Evolutionary conservation across 2,888 invertebrate genomes (phyloP).

Genomic region (Rhamphomyia laevipes): DNA sequence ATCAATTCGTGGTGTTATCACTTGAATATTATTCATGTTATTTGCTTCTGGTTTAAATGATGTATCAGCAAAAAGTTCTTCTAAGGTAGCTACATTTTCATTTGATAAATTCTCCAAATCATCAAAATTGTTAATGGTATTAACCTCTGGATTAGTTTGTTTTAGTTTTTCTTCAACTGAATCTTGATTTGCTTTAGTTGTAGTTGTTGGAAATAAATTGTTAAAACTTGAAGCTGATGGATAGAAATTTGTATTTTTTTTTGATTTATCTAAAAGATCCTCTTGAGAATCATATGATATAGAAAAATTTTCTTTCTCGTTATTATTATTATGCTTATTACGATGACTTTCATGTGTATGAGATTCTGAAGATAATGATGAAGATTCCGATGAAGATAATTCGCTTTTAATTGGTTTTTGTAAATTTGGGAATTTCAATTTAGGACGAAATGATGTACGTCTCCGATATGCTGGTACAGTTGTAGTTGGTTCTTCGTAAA

Average conservation of each 20-base stretch:
- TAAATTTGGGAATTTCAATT: too few species aligned
- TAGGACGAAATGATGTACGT: too few species aligned
- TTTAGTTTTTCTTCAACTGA: constrained; percentile 33
- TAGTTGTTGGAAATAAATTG: too few species aligned
- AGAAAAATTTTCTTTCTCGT: too few species aligned
- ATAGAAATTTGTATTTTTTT: too few species aligned
- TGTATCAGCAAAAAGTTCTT: constrained; percentile 14
- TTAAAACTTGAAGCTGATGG: too few species aligned
- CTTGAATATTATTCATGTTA: constrained; percentile 17
- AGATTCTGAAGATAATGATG: constrained; percentile 24
- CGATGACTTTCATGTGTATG: constrained; percentile 27
- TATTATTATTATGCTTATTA: too few species aligned
- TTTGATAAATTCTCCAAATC: constrained; percentile 24
- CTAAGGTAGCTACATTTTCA: constrained; percentile 20
- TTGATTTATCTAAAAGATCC: too few species aligned
- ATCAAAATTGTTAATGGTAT: constrained; percentile 27
- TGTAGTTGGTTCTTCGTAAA: background rate
- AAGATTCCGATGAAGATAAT: constrained; percentile 2
- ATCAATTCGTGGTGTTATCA: constrained; percentile 18
- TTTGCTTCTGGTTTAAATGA: constrained; percentile 8
- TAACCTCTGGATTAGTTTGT: constrained; percentile 16
- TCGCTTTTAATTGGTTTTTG: background rate
- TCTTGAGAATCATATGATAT: too few species aligned
- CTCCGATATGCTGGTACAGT: background rate
- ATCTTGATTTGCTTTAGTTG: constrained; percentile 23